Conservation (phyloP, 1,140 invertebrate genomes). For the Hycleus phaleratus region DNA sequence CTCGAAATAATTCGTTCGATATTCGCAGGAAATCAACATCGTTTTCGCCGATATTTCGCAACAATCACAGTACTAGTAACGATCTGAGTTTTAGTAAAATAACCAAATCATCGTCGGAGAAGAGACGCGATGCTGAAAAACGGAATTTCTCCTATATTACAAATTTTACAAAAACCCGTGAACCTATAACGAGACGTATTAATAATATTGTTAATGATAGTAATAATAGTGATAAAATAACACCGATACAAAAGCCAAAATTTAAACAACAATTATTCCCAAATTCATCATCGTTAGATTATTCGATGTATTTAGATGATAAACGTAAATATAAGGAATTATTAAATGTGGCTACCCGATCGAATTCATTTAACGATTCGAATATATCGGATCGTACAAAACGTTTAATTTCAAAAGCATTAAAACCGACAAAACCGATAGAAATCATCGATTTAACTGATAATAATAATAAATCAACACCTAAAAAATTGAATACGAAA, state of each 20-base stretch:
- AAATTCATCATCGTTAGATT: constrained; percentile 19
- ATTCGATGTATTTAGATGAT: constrained; percentile 32
- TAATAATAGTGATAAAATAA: background rate
- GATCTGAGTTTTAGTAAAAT: background rate
- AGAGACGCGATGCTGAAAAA: constrained; percentile 2
- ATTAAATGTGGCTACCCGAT: constrained; percentile 15
- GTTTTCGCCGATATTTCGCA: no score
- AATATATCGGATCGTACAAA: background rate
- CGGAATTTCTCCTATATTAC: constrained; percentile 3
- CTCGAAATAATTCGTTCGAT: background rate
- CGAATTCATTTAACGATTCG: constrained; percentile 8
- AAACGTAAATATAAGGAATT: constrained; percentile 35
- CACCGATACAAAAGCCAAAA: constrained; percentile 1
- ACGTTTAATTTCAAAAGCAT: background rate
- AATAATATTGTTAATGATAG: background rate
- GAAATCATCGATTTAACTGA: constrained; percentile 10
- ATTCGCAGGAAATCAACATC: background rate
- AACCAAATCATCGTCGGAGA: background rate
- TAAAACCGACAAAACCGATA: background rate
- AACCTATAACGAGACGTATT: background rate
- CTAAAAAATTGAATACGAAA: constrained; percentile 26
- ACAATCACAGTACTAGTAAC: background rate
- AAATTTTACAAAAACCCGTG: background rate
- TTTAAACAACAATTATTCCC: background rate
- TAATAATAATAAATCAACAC: constrained; percentile 1